Evolutionary conservation across 2,888 invertebrate genomes (phyloP), one percentile per base, ranked within the genome.

Genomic region (Heliconius charithonia): DNA sequence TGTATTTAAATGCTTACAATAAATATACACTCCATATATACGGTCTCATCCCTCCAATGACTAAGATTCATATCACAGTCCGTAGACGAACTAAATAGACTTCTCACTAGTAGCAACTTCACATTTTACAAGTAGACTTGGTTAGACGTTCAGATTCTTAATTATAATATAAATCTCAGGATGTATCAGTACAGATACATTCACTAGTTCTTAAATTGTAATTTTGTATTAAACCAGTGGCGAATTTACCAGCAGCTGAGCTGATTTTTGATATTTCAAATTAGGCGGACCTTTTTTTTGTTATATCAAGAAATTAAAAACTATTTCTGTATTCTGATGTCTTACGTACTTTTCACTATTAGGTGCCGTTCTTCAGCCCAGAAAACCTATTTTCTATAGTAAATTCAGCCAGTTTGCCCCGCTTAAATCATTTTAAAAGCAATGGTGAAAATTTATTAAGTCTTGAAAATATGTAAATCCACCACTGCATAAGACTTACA

Each of bases 11-110:
- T 76, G 71, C 72, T 79, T 78, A 78, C 66, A 67, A 78, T 45
- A 78, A 77, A 78, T 78, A 74, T 67, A 67, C 67, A 74, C 37
- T 65, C 56, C 66, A 65, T 51, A 65, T 51, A 27, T 37, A 66
- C 25, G 71, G 29, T 63, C n/a, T 32, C 66, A 41, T 41, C 25
- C 62, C 4, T 74, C 27, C 41, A 27, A 74, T 80, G 81, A 81
- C 81, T 81, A 81, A 80, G 63, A 78, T 79, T 75, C 67, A 22
- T 80, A 81, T 81, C 81, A 81, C 81, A 81, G 81, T 80, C 69
- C 75, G 72, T 79, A 81, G 78, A 78, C 69, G 56, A 80, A 77
- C 56, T 65, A 78, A 78, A 76, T 62, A 67, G 45, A 63, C n/a
- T 27, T 29, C 63, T 41, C 37, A 51, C 37, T 65, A 32, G 32